Base-by-base conservation (phyloP, 2,797 vertebrate species). In the Artibeus lituratus region DNA sequence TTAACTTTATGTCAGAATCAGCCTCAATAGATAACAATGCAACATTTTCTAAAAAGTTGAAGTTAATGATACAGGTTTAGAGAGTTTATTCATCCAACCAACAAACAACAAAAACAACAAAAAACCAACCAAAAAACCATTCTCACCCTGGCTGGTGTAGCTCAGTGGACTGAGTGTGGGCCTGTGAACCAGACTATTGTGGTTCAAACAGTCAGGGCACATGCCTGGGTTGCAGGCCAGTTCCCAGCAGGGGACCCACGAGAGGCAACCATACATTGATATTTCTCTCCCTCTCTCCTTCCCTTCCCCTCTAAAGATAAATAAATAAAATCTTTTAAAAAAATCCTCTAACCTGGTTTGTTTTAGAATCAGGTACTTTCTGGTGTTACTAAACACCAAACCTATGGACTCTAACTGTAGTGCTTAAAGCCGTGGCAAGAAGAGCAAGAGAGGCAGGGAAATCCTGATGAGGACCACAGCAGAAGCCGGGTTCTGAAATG, bases 1-100 rank as follows among this genome's bases (percentile, higher is more conserved):
- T 74, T 88, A 92, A 69, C 32, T 67, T 91, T 78, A 80, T 57
- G 44, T 95, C n/a, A 59, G 39, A 94, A 92, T 80, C 78, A 76
- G 32, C 19, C 39, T 72, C 14, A 18, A 4, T n/a, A 69, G 44
- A 76, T 78, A 74, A 93, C 72, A 89, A 2, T 35, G n/a, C 26
- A 74, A 86, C 8, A 70, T 83, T 91, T 90, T 78, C 87, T 91
- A 83, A 87, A 87, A 89, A 65, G 29, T 2, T 53, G 5, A 93
- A 95, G 57, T 74, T 70, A 85, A 29, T 94, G 16, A 93, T 77
- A 44, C 9, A 24, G 26, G 19, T 62, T 90, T 89, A 72, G 49
- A 92, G 84, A 35, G 16, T 51, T 74, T 83, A 39, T 35, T 72
- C 91, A 91, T 47, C 29, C 42, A 10, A 83, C 26, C 19, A 92